Conservation (phyloP, 2,113 vertebrate species). For the Hemiscyllium ocellatum region DNA sequence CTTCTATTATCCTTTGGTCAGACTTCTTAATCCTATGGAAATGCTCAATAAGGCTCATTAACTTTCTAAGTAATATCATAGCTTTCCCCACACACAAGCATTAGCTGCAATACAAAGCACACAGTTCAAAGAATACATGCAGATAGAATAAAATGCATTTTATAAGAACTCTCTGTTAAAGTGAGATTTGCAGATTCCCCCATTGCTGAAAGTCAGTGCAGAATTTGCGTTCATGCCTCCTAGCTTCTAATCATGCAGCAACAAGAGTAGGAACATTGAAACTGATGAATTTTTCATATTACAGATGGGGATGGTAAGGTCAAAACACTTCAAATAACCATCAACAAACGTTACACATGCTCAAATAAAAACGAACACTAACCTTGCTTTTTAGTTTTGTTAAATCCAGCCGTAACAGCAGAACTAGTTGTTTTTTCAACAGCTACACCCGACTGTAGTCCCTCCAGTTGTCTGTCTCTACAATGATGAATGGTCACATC, state of each 20-base stretch:
- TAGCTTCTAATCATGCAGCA: neutral
- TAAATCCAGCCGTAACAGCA: neutral
- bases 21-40: neutral
- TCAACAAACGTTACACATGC: neutral
- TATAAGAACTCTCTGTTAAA: neutral
- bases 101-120: neutral
- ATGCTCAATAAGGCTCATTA: neutral
- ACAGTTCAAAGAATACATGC: neutral
- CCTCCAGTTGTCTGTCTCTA: neutral
- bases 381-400: slow-evolving; percentile 1
- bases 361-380: neutral
- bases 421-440: neutral
- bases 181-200: neutral
- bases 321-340: neutral
- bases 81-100: neutral
- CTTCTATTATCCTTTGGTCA: neutral
- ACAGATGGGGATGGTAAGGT: neutral
- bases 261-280: neutral
- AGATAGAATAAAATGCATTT: neutral
- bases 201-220: neutral
- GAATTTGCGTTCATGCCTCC: neutral
- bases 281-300: neutral
- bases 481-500: neutral
- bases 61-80: neutral
- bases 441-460: neutral